Conservation (phyloP, 2,888 invertebrate genomes). For the Mimumesa dahlbomi region DNA sequence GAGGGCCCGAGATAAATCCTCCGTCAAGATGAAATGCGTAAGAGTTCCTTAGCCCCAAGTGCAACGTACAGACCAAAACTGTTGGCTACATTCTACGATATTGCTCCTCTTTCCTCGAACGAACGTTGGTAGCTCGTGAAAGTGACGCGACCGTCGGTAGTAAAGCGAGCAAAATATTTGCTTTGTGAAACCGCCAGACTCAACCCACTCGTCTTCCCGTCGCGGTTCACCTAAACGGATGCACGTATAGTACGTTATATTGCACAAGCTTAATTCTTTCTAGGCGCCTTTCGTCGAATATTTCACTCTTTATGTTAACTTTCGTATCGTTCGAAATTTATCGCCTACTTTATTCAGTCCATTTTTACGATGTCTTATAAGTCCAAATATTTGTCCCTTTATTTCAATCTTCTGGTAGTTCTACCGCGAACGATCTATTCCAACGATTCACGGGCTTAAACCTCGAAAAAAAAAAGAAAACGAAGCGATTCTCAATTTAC, state of each 20-base stretch:
- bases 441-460: constrained; percentile 24
- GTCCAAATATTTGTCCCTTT: constrained; percentile 47
- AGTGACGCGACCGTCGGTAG: constrained; percentile 55
- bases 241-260: constrained; percentile 1
- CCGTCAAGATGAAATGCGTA: constrained; percentile 46
- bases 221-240: constrained; percentile 25
- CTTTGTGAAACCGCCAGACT: constrained; percentile 60
- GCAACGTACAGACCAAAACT: constrained; percentile 48
- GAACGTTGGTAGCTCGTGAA: constrained; percentile 50
- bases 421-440: constrained; percentile 20
- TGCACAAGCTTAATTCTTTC: constrained; percentile 34
- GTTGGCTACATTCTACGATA: constrained; percentile 60
- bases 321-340: constrained; percentile 48
- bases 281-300: constrained; percentile 15
- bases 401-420: constrained; percentile 32
- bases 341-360: constrained; percentile 8
- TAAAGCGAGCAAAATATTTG: constrained; percentile 72
- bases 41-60: constrained; percentile 59
- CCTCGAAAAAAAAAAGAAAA: constrained; percentile 25
- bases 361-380: constrained; percentile 9
- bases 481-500: constrained; percentile 55
- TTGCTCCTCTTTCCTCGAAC: constrained; percentile 58
- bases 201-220: constrained; percentile 40
- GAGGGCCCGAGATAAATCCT: constrained; percentile 46
- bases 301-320: constrained; percentile 45